phyloP scores from a whole-genome alignment of 1,140 invertebrate species.

The Melitaea cinxia region DNA sequence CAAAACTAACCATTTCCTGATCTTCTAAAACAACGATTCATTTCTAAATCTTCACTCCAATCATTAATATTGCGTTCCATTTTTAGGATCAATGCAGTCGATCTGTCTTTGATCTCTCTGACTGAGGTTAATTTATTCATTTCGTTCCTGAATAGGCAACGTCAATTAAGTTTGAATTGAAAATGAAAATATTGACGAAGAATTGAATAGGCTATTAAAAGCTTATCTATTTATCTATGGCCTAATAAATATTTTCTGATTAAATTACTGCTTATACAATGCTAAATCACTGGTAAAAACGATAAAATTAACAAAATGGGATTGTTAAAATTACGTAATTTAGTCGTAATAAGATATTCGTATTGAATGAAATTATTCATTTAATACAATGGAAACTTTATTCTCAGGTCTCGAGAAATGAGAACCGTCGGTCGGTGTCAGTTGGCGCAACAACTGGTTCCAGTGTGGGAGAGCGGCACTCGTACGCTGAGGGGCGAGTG shows the following conservation, averaged over 20 bases:
- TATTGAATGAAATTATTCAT: too few species aligned
- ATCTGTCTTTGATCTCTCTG: constrained; percentile 33
- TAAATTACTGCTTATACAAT: too few species aligned
- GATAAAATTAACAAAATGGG: too few species aligned
- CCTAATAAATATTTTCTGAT: too few species aligned
- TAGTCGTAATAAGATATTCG: too few species aligned
- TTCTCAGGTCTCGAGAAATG: constrained; percentile 67
- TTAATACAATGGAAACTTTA: constrained; percentile 14
- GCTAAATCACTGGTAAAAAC: too few species aligned
- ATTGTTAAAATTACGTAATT: too few species aligned
- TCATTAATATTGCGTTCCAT: constrained; percentile 37
- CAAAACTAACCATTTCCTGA: constrained; percentile 48
- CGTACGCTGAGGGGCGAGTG: constrained; percentile 59
- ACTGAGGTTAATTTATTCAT: constrained; percentile 19
- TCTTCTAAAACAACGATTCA: constrained; percentile 34
- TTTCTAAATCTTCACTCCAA: constrained; percentile 18
- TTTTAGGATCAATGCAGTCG: constrained; percentile 42
- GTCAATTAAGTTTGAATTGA: constrained; percentile 7
- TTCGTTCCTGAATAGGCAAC: constrained; percentile 10
- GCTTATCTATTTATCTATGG: too few species aligned
- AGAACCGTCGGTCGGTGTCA: constrained; percentile 72
- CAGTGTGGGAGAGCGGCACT: constrained; percentile 51
- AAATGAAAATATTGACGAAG: neutral
- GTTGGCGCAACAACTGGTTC: constrained; percentile 50
- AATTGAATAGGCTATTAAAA: neutral